Evolutionary conservation across 1,140 invertebrate species (phyloP), one percentile per base, ranked within the genome.

Genomic region (Aphidius ervi): DNA sequence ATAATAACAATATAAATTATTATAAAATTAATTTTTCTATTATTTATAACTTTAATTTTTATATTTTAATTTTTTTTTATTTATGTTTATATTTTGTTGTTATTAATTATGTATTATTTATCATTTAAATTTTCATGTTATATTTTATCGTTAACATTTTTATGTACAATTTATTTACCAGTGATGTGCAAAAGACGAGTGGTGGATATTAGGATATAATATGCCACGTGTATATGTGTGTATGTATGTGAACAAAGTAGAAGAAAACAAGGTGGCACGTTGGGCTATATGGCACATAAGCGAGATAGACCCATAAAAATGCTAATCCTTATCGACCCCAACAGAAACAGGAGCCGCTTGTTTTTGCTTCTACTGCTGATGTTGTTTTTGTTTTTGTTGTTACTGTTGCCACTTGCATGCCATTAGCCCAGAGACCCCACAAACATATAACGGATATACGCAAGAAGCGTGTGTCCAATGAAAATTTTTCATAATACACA

Each of bases 261-360:
- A 72, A 67, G 69, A 71, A 72, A 71, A 65, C 69, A 71, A 72
- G 68, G 70, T 72, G 70, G 63, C 65, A 71, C 68, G 67, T 67
- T 65, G 65, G 65, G 67, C 64, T 64, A 67, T 31, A 31, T 66
- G 64, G 65, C 65, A 67, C 69, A 67, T 68, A 71, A 70, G 68
- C 68, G 70, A 74, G 77, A 78, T 79, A 79, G 76, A 79, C 76
- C 78, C 77, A 80, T 79, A 80, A 79, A 80, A 79, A 80, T 79
- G 78, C 76, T 79, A 80, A 79, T 80, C 74, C 72, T 73, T 75
- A 79, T 80, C 77, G 74, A 76, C 69, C 74, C 23, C 23, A 31
- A 70, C 62, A 65, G 56, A 67, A 67, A 61, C 53, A 60, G 59
- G 55, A 59, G 61, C 54, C 60, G 62, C 46, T 56, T 57, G 49